A percentile compares a stretch with the other conserved stretches of the same genome.
Conservation (phyloP, 2,113 vertebrate species). For the Mastomys coucha region DNA sequence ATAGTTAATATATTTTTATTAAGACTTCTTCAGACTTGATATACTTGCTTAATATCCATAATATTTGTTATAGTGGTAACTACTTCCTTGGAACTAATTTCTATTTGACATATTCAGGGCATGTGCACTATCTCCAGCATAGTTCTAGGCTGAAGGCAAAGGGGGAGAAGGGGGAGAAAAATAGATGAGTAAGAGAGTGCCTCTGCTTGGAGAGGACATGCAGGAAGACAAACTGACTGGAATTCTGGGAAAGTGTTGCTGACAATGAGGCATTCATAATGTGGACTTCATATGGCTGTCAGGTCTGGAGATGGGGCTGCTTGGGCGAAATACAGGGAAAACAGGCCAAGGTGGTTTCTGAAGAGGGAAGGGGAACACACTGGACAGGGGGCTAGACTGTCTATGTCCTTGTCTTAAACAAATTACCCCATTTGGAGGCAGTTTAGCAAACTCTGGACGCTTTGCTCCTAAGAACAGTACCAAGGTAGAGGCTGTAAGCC, state of each 20-base stretch:
- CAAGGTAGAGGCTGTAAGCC: neutral
- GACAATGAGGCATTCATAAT: too few relatives aligned
- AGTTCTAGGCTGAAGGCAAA: neutral
- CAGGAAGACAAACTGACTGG: neutral
- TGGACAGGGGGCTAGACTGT: neutral
- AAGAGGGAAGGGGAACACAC: too few relatives aligned
- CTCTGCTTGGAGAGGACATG: neutral
- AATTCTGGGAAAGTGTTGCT: neutral
- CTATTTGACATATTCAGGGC: accelerated
- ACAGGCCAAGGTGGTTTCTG: neutral
- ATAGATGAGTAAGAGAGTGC: neutral
- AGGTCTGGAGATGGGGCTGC: neutral
- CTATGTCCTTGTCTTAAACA: too few relatives aligned
- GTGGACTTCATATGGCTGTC: too few relatives aligned
- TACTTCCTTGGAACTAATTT: neutral
- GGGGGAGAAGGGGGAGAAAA: too few relatives aligned
- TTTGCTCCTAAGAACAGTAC: neutral
- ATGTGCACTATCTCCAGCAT: neutral
- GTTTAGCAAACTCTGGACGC: neutral
- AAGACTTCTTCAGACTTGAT: neutral
- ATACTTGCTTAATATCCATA: neutral
- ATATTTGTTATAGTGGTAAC: too few relatives aligned
- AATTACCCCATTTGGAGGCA: accelerated
- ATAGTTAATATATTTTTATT: neutral
- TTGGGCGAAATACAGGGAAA: neutral